Evolutionary conservation across 2,888 invertebrate species (phyloP), one percentile per base, ranked within the genome.

Genomic region (Campoplex capitator): DNA sequence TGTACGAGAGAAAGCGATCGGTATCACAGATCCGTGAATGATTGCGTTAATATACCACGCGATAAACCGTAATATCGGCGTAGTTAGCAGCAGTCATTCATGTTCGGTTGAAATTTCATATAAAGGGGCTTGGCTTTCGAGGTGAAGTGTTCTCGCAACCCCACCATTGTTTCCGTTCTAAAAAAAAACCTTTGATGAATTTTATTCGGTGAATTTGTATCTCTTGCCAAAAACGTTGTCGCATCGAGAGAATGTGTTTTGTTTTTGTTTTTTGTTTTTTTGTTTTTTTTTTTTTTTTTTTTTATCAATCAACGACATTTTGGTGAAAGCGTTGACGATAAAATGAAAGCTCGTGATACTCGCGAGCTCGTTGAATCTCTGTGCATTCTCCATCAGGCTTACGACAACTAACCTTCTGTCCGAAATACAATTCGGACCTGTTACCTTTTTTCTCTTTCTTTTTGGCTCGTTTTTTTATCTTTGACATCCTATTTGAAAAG

Each of bases 21-120:
- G 78, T 82, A 89, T 89, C 84, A 75, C 81, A 74, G 81, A 38
- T 32, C 86, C 23, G 81, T 89, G 85, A 88, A 85, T 85, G 80
- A 88, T 88, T 83, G 80, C 83, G 70, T 83, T 88, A 87, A 88
- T 88, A 88, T 88, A 73, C 56, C 86, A 78, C 58, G 75, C 82
- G 76, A 82, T 88, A 84, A 78, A 84, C 38, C 11, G 62, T 85
- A 85, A 80, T 83, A 83, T 85, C 48, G 67, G 32, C 13, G 58
- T 48, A 71, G 75, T 83, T 84, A 78, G 70, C 75, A 58, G 70
- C 81, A 65, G 54, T 79, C 82, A 71, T 82, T 79, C 68, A 73
- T 85, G 79, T 70, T 48, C 48, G 70, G 62, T 56, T 54, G 23
- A 48, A 58, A 65, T 35, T 68, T 51, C 28, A 38, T 42, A 45